Evolutionary conservation across 2,888 invertebrate species (phyloP).

Genomic region (Erebia ligea): DNA sequence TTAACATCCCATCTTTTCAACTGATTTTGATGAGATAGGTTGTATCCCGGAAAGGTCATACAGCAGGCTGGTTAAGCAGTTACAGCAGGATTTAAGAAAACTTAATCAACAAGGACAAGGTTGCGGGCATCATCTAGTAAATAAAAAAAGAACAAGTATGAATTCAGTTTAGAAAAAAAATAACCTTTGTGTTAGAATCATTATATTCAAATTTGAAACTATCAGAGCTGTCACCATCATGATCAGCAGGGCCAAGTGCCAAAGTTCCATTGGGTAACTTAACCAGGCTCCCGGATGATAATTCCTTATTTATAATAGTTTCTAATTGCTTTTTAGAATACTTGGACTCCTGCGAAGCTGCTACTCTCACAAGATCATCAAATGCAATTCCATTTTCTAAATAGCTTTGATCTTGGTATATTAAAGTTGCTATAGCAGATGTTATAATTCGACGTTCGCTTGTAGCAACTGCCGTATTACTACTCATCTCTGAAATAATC

Average conservation of each 20-base stretch:
- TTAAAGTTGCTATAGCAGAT: constrained; percentile 87
- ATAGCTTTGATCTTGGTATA: constrained; percentile 88
- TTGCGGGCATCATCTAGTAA: no score
- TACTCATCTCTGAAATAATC: constrained; percentile 69
- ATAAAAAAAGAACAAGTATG: not conserved
- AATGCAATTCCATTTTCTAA: constrained; percentile 88
- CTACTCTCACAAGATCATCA: constrained; percentile 85
- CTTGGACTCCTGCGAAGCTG: constrained; percentile 85
- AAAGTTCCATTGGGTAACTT: constrained; percentile 87
- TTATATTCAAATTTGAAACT: constrained; percentile 76
- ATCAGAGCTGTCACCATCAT: constrained; percentile 82
- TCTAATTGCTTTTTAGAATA: constrained; percentile 85
- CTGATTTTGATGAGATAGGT: no score
- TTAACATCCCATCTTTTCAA: no score
- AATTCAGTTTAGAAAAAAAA: not conserved
- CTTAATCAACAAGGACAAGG: not conserved
- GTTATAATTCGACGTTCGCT: constrained; percentile 84
- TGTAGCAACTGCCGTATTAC: constrained; percentile 58
- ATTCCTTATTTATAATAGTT: constrained; percentile 87
- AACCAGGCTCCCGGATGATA: constrained; percentile 86
- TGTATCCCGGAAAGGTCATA: no score
- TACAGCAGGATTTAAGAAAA: not conserved
- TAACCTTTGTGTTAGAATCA: constrained; percentile 75
- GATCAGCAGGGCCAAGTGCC: constrained; percentile 85
- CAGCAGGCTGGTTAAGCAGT: no score